Evolutionary conservation across 2,113 vertebrate species (phyloP), one percentile per base, ranked within the genome.

Genomic region (Peromyscus polionotus): DNA sequence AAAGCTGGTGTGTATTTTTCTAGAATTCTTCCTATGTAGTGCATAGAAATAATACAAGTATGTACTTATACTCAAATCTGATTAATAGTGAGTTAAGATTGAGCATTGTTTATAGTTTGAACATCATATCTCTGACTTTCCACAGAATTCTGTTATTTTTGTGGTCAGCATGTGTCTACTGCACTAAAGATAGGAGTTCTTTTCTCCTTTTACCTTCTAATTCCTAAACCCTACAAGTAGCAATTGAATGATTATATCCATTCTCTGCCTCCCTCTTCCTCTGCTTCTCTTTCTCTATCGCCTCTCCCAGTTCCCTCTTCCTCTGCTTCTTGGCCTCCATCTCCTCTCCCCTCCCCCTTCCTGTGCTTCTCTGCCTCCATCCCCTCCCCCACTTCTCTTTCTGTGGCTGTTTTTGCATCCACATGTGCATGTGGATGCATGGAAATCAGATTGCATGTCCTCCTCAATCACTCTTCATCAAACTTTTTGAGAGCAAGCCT

Each of bases 41-140:
- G 77, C 77, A n/a, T 7, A 92, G 92, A 95, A 89, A 94, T 59
- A 84, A 85, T 17, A 51, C 65, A 63, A 61, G 42, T 6, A 14
- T 65, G 88, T 92, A 61, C 33, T 90, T 76, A 93, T 31, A 80
- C 42, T 73, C 13, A 73, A 77, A 77, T 75, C 36, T 65, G 31
- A 39, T 72, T 84, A 19, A 70, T 79, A 84, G 12, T 26, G 36
- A 81, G 33, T 14, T 48, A 70, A 75, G 3, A 20, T 0, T 68
- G 26, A 88, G 31, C 42, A 88, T 54, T 63, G 63, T 67, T 94
- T 42, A 22, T 57, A 59, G n/a, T 83, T 80, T 88, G 48, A 87
- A 88, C 22, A 39, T 59, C 88, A 9, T 63, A 57, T 39, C 51
- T 92, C 8, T 45, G 17, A 92, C 59, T 12, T 19, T 65, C 84